These are phyloP conservation scores for Agriopis leucophaearia DNA, from an alignment of 2,888 invertebrate genomes.

Conservation along the genomic window DNA sequence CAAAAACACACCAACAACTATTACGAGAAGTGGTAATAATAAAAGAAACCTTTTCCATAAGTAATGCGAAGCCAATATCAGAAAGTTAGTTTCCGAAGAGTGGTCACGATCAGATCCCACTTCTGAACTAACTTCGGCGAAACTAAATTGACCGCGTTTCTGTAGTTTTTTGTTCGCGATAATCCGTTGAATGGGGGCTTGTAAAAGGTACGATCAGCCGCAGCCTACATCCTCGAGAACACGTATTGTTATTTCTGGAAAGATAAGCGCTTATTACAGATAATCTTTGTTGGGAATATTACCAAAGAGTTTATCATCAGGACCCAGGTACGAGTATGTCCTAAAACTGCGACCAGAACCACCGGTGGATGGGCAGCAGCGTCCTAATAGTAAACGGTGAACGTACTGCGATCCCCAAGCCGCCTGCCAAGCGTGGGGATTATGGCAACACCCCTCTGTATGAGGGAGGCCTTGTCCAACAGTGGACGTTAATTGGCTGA, in stretches of 20 bases:
- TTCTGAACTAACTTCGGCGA: slow-evolving; percentile 32
- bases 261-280: background rate
- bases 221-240: slow-evolving; percentile 12
- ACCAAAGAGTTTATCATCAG: no score
- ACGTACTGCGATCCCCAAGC: no score
- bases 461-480: no score
- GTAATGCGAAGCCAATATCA: slow-evolving; percentile 31
- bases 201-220: slow-evolving; percentile 6
- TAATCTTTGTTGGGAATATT: slow-evolving; percentile 1
- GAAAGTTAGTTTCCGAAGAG: slow-evolving; percentile 31
- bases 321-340: no score
- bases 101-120: slow-evolving; percentile 35
- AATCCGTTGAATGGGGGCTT: slow-evolving; percentile 23
- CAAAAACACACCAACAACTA: slow-evolving; percentile 12
- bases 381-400: no score
- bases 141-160: slow-evolving; percentile 29
- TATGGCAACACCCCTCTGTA: no score
- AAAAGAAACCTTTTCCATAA: slow-evolving; percentile 29
- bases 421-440: no score
- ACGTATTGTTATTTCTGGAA: background rate
- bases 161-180: slow-evolving; percentile 31
- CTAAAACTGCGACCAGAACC: no score
- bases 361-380: no score
- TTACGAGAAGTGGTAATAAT: slow-evolving; percentile 17
- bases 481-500: no score